Conservation (phyloP, 2,113 vertebrate genomes). For the Bothrops jararaca region DNA sequence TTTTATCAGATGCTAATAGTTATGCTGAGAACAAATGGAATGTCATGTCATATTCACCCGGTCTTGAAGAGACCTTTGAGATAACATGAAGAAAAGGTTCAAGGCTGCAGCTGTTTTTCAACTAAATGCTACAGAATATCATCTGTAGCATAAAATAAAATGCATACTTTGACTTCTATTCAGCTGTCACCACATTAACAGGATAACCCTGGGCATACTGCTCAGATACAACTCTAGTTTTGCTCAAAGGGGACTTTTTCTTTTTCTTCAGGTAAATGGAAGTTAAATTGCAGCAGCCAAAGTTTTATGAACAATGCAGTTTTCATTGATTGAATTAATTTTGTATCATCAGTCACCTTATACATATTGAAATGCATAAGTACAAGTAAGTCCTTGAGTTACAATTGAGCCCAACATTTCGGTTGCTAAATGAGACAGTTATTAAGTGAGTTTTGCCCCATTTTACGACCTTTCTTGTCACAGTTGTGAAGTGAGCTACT, state of each 20-base stretch:
- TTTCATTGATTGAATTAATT: neutral
- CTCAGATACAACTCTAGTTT: neutral
- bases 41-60: neutral
- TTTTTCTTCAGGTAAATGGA: neutral
- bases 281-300: neutral
- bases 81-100: neutral
- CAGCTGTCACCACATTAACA: neutral
- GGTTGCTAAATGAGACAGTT: neutral
- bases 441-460: neutral
- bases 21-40: conserved; percentile 4
- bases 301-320: neutral
- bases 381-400: neutral
- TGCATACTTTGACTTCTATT: neutral
- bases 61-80: neutral
- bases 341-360: neutral
- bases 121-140: neutral
- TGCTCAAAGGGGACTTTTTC: neutral
- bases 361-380: neutral
- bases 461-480: neutral
- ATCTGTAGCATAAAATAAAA: neutral
- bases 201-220: neutral
- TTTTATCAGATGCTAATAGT: neutral
- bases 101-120: neutral
- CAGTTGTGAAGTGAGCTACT: neutral
- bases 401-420: neutral